Base-by-base conservation (phyloP, 2,797 vertebrate species). In the Smutsia gigantea region DNA sequence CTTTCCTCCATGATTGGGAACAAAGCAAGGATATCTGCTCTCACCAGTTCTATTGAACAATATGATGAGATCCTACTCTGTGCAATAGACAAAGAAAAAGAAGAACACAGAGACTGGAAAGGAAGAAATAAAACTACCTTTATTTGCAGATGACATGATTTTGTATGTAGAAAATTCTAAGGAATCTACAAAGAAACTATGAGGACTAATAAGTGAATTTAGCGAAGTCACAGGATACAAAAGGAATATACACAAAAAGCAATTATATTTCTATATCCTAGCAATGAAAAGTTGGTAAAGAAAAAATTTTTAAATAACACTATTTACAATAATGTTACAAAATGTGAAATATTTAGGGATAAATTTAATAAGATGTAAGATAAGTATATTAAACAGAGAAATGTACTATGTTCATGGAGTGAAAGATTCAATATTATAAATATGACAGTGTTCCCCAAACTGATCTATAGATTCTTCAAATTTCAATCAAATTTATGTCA, bases 311-410 rank as follows among this genome's bases (percentile, higher is more conserved):
- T 5, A 51, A 77, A 85, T 25, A 86, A 46, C 49, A 11, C 8
- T 63, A 53, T 46, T 55, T 81, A 91, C 12, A 71, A 81, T 37
- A 64, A n/a, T 29, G 59, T n/a, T n/a, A 78, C 0, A 53, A 83
- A 95, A 78, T n/a, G 77, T 89, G 63, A 96, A 51, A 13, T 57
- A 85, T 79, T 74, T 87, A 49, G 23, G 61, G 42, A 51, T 83
- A 83, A 49, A 37, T 81, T 68, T 75, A 75, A 61, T 31, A 53
- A 59, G 78, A 79, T 90, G 23, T 81, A 68, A 81, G 34, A 75
- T 75, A 53, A 82, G 4, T 74, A 81, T 21, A 86, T 61, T 75
- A 93, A 77, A 87, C 25, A 49, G 42, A 31, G 85, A 85, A 90
- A 83, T 55, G 19, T 71, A 83, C 37, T 42, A 77, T 69, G 34